Evolutionary conservation across 2,113 vertebrate genomes (phyloP), one percentile per base, ranked within the genome.

Genomic region (Sialia sialis): DNA sequence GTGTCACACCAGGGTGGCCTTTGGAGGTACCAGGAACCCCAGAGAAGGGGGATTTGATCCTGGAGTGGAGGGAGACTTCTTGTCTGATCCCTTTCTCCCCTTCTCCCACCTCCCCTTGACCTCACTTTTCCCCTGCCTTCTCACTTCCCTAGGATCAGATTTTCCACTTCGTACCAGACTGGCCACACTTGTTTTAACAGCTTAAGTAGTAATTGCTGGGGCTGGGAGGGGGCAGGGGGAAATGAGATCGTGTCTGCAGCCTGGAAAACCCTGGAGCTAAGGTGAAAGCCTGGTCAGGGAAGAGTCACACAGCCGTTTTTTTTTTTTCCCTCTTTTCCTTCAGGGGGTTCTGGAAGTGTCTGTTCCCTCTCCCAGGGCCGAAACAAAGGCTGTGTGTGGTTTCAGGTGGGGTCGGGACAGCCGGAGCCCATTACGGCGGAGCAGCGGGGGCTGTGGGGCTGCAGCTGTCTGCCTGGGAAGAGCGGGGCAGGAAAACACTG

Each of bases 171-270:
- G 84, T 94, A 95, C 87, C 95, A 93, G 94, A 91, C 94, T 41
- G 82, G 90, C 93, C 90, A 96, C 39, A 89, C 91, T 96, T 97
- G 96, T 97, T 96, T 97, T 95, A 96, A 94, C 95, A 95, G 95
- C 91, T 96, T 93, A 95, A 94, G 83, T 19, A 48, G 82, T 92
- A 90, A 95, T 96, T 95, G 95, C 68, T 6, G 46, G 74, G 86
- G 86, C 73, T 80, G 82, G 87, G 89, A 84, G 87, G 90, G 96
- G 79, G 94, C 54, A 87, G 62, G 84, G 89, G 83, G 93, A 91
- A 94, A 94, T 90, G 87, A 93, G 94, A 94, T 93, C 75, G 90
- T 72, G 79, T 89, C 93, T 97, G 93, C 79, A 95, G 95, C 79
- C 67, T 80, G 91, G 89, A 92, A 88, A 83, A 52, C 63, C 83